Percentiles rank a stretch among this genome's conserved stretches.
These are phyloP conservation scores for Argynnis bischoffii DNA, from an alignment of 2,888 invertebrate genomes.

Conservation along the genomic window DNA sequence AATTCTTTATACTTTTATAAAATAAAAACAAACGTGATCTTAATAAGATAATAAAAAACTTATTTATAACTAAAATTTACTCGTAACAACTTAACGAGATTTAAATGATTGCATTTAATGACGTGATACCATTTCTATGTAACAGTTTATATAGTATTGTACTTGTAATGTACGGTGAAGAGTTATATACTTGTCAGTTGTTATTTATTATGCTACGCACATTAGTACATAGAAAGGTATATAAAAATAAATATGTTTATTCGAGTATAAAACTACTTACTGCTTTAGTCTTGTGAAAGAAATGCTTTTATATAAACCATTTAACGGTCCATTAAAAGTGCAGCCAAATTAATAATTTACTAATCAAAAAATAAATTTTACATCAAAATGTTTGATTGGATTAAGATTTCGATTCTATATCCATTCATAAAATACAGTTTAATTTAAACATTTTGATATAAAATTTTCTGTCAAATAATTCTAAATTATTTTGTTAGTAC, in stretches of 20 bases:
- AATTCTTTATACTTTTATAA: neutral
- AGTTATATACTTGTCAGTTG: slow-evolving; percentile 29
- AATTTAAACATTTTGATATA: neutral
- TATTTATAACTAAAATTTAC: slow-evolving; percentile 29
- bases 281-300: slow-evolving; percentile 16
- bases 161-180: slow-evolving; percentile 50
- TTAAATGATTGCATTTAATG: slow-evolving; percentile 68
- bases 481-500: neutral
- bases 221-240: slow-evolving; percentile 28
- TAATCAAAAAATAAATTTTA: too few relatives aligned
- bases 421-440: too few relatives aligned
- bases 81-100: slow-evolving; percentile 63
- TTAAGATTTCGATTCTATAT: too few relatives aligned
- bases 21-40: slow-evolving; percentile 7
- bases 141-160: slow-evolving; percentile 39
- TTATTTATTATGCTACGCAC: slow-evolving; percentile 22
- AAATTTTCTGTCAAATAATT: neutral
- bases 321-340: neutral
- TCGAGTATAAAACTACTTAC: slow-evolving; percentile 49
- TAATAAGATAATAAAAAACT: slow-evolving; percentile 13
- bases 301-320: slow-evolving; percentile 16
- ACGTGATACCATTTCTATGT: slow-evolving; percentile 27
- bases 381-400: too few relatives aligned
- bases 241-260: slow-evolving; percentile 50
- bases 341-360: neutral